Percentiles rank a stretch among this genome's conserved stretches.
These are phyloP conservation scores for Nyctereutes procyonoides DNA, from an alignment of 2,113 vertebrate genomes.

Conservation along the genomic window DNA sequence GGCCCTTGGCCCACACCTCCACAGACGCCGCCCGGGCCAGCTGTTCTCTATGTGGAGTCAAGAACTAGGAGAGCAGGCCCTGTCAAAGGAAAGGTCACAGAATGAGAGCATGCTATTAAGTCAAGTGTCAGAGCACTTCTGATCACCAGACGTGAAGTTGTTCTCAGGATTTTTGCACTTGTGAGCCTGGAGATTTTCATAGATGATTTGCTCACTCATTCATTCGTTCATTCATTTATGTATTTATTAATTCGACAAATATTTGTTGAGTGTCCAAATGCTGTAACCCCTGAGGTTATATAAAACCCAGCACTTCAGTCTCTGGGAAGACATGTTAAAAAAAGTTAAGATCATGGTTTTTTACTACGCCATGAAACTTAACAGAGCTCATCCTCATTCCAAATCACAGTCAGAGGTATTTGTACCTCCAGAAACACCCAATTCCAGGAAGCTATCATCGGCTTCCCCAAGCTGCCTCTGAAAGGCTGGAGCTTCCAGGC, in stretches of 20 bases:
- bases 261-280: not conserved
- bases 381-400: not conserved
- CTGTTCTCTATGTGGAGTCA: not conserved
- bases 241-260: slow-evolving; percentile 28
- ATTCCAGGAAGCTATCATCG: not conserved
- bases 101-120: not conserved
- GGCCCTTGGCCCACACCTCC: not conserved
- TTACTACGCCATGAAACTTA: not conserved
- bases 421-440: not conserved
- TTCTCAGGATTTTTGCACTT: not conserved
- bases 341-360: not conserved
- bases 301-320: not conserved
- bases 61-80: not conserved
- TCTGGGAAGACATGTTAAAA: not conserved
- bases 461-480: not conserved
- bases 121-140: not conserved
- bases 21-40: accelerated
- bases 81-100: not conserved
- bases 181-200: not conserved
- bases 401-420: not conserved
- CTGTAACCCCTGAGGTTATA: not conserved
- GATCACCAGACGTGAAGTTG: not conserved
- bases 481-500: not conserved
- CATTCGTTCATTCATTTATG: not conserved
- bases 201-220: not conserved